Percentiles rank a stretch among this genome's conserved stretches.
phyloP scores from a whole-genome alignment of 2,113 vertebrate species.

The Connochaetes taurinus region DNA sequence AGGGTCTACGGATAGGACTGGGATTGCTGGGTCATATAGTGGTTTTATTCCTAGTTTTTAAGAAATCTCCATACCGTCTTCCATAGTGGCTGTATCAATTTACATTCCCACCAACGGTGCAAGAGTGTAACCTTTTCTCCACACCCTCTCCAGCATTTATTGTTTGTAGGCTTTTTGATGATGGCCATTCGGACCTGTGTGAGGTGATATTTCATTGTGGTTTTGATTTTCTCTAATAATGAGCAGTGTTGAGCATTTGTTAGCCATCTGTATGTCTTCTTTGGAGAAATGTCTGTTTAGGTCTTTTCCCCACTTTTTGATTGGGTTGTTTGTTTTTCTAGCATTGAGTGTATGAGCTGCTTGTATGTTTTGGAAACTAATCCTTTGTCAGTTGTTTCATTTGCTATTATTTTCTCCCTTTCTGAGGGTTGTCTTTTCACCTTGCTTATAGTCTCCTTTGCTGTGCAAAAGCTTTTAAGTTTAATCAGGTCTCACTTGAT shows the following conservation, averaged over 20 bases:
- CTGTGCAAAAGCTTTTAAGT: not conserved
- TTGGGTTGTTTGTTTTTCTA: not conserved
- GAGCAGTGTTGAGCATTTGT: not conserved
- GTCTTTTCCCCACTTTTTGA: not conserved
- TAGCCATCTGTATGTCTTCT: not conserved
- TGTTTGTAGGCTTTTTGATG: not conserved
- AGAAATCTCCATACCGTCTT: not conserved
- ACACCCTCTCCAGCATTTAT: not conserved
- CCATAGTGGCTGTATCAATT: not conserved
- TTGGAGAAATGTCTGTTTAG: not conserved
- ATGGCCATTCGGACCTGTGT: not conserved
- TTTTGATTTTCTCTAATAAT: not conserved
- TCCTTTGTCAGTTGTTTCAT: not conserved
- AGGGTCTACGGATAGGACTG: not conserved
- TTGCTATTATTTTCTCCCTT: not conserved
- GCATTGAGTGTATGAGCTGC: not conserved
- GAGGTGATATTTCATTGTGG: not conserved
- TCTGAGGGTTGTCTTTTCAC: not conserved
- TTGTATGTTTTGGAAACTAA: not conserved
- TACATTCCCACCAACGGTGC: not conserved
- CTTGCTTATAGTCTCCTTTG: not conserved
- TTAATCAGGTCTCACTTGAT: not conserved
- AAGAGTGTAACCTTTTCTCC: not conserved
- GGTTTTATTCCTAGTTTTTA: not conserved
- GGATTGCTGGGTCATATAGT: not conserved